Base-by-base conservation (phyloP, 2,888 invertebrate species). In the Drosophila mimica region DNA sequence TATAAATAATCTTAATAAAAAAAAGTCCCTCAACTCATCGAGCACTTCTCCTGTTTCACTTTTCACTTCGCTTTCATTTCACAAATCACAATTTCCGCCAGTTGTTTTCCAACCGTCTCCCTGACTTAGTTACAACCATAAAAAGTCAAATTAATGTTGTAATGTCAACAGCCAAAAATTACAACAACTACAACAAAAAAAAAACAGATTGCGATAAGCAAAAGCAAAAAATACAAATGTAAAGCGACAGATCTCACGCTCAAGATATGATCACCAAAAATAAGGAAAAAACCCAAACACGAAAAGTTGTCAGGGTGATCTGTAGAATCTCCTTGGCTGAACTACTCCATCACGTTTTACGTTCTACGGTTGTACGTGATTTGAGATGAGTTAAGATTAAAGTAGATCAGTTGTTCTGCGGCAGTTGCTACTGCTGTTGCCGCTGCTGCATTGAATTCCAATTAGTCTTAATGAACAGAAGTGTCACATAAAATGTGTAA, bases 131-230 rank as follows among this genome's bases (percentile, higher is more conserved):
- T 70, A 79, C 87, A 89, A 79, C 90, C 91, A 91, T 91, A 91
- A 91, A 91, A 88, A 83, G 66, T 80, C 89, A 86, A 90, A 91
- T 90, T 91, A 89, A 91, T 91, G 90, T 82, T 15, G 81, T 76
- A 28, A 46, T 83, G 84, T 79, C 84, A 79, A 71, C 63, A n/a
- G 30, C 57, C 63, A 68, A 58, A 68, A 62, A 74, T 40, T 54
- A 20, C 20, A 7, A 46, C 25, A 25, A n/a, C n/a, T n/a, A n/a
- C n/a, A n/a, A n/a, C n/a, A n/a, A n/a, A n/a, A n/a, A 30, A 30
- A 30, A 30, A 30, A 30, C 30, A 43, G 30, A 38, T 59, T 6
- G 43, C 76, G 79, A 79, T 79, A 74, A 70, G 20, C 68, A 43
- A 59, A 58, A 67, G 49, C 48, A 52, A 63, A n/a, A 36, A 17